Base-by-base conservation (phyloP, 2,888 invertebrate genomes). In the Leucoma salicis region DNA sequence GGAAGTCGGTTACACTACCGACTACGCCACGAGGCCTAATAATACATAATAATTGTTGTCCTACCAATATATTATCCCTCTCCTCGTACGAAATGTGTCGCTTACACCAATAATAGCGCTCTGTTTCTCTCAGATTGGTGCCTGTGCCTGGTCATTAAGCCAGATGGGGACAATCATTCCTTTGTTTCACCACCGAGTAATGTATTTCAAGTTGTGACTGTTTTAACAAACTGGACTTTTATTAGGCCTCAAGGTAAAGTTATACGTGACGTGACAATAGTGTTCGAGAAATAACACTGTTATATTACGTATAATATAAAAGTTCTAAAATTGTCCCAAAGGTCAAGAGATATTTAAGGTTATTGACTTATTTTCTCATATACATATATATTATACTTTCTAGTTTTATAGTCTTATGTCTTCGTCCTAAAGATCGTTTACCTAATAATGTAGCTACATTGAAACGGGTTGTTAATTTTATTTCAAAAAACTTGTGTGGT, bases 261-360 rank as follows among this genome's bases (percentile, higher is more conserved):
- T 54, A 69, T 63, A 78, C 77, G 77, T 78, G 78, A 70, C 70
- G 56, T 34, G 47, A 76, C 74, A 78, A 77, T 70, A 51, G 67
- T 43, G 47, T 52, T 49, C 45, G 39, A 56, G 49, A 53, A 63
- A 63, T 54, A 66, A 66, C 45, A 58, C 44, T 43, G 29, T 49
- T 58, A 56, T 14, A 8, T 60, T 56, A 45, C 49, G n/a, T 55
- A 42, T 49, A 44, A 61, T 46, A 54, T 52, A 51, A 51, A 48
- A 24, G 46, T 39, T 34, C 33, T 41, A 49, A 61, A 49, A 57
- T 51, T 61, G 56, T 52, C 41, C 11, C 45, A 43, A 51, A 52
- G 46, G 58, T 50, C 54, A 53, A 54, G 51, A 51, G 37, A 14
- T 37, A 39, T 49, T 53, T 47, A 53, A 57, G 54, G 51, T 62